These are phyloP conservation scores for Mnemiopsis leidyi DNA, from an alignment of 37 sponge, comb jelly and placozoan species.

Conservation along the genomic window DNA sequence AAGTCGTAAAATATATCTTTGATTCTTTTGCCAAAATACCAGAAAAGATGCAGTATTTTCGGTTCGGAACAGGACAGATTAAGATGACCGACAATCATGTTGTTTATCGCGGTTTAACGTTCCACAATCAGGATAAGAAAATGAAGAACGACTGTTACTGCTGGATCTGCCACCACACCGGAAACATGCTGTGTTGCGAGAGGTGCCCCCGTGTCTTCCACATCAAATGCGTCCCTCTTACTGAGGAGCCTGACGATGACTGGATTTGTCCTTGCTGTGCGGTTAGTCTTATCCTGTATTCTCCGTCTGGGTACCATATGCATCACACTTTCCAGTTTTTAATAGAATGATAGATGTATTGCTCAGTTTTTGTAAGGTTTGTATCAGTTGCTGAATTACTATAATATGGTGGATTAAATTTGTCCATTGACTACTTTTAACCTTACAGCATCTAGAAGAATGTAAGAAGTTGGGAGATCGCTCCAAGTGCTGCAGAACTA, in stretches of 20 bases:
- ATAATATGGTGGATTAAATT: not conserved
- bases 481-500: conserved; percentile 67
- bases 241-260: conserved; percentile 79
- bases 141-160: conserved; percentile 95
- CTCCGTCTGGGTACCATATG: not conserved
- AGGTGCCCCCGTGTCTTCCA: conserved; percentile 94
- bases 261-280: conserved; percentile 89
- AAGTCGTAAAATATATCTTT: too few species aligned
- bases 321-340: not conserved
- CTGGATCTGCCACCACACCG: conserved; percentile 96
- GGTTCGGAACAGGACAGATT: too few species aligned
- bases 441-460: conserved; percentile 1
- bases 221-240: conserved; percentile 74
- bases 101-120: too few species aligned
- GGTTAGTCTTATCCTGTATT: conserved; percentile 63
- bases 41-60: too few species aligned
- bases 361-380: too few species aligned
- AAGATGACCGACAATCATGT: too few species aligned
- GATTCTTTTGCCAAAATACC: too few species aligned
- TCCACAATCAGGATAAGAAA: conserved; percentile 69
- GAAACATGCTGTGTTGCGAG: conserved; percentile 95
- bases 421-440: not conserved
- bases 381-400: not conserved
- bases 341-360: too few species aligned
- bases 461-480: conserved; percentile 33